Evolutionary conservation across 2,888 invertebrate species (phyloP).

Genomic region (Drosophila ustulata): DNA sequence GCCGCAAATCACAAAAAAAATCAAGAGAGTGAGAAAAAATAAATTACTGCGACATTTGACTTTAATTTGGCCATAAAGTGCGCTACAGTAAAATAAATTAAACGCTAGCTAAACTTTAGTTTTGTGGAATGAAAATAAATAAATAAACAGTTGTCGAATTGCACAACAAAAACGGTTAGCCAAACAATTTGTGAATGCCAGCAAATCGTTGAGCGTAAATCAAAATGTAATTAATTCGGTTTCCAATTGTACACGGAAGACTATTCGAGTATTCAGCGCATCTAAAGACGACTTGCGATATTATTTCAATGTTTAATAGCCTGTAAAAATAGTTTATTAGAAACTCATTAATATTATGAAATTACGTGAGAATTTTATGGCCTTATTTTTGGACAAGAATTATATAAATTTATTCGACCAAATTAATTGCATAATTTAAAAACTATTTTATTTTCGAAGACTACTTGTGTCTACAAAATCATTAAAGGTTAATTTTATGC

Average conservation of each 20-base stretch:
- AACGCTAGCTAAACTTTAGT: constrained; percentile 43
- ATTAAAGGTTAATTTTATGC: too few relatives aligned
- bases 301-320: background rate
- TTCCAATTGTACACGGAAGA: constrained; percentile 21
- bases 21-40: constrained; percentile 5
- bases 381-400: too few relatives aligned
- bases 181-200: constrained; percentile 46
- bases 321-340: background rate
- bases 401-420: too few relatives aligned
- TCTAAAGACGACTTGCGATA: background rate
- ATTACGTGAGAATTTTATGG: too few relatives aligned
- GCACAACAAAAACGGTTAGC: background rate
- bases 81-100: constrained; percentile 58
- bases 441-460: too few relatives aligned
- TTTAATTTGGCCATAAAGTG: constrained; percentile 71
- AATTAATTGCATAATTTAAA: too few relatives aligned
- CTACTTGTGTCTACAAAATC: too few relatives aligned
- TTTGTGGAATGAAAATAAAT: constrained; percentile 43
- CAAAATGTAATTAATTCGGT: constrained; percentile 55
- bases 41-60: constrained; percentile 55
- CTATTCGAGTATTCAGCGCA: constrained; percentile 2
- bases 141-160: constrained; percentile 32
- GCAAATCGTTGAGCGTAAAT: constrained; percentile 47
- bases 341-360: background rate
- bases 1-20: background rate